These are phyloP conservation scores for Gallinago nigripennis DNA, from an alignment of 2,797 vertebrate genomes.

Conservation along the genomic window DNA sequence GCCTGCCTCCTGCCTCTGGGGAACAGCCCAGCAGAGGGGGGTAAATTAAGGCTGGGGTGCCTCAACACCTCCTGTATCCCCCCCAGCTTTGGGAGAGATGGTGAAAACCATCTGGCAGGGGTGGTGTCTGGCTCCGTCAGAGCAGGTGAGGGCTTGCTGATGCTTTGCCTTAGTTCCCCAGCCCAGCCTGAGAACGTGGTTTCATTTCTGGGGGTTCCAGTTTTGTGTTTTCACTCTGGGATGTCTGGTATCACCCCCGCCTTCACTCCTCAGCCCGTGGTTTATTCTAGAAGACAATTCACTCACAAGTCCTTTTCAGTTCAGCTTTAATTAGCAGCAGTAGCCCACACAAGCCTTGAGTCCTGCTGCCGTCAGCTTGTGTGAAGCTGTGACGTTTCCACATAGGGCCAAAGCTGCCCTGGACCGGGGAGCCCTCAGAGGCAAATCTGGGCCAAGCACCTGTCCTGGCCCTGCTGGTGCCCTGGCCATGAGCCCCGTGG, in stretches of 20 bases:
- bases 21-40: accelerated
- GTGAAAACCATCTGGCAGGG: not conserved
- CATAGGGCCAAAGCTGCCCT: not conserved
- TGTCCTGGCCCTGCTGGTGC: not conserved
- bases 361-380: not conserved
- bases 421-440: accelerated
- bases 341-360: not conserved
- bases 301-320: not conserved
- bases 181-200: accelerated
- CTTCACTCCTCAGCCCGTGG: accelerated
- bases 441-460: not conserved
- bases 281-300: not conserved
- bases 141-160: not conserved
- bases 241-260: not conserved
- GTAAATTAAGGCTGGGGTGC: not conserved
- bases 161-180: not conserved
- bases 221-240: not conserved
- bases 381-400: not conserved
- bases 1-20: not conserved
- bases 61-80: not conserved
- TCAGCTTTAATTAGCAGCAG: not conserved
- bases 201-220: not conserved
- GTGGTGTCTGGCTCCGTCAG: not conserved
- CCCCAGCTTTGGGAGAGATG: not conserved
- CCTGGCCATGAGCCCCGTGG: not conserved